Evolutionary conservation across 1,140 invertebrate species (phyloP).

Genomic region (Ruditapes philippinarum): DNA sequence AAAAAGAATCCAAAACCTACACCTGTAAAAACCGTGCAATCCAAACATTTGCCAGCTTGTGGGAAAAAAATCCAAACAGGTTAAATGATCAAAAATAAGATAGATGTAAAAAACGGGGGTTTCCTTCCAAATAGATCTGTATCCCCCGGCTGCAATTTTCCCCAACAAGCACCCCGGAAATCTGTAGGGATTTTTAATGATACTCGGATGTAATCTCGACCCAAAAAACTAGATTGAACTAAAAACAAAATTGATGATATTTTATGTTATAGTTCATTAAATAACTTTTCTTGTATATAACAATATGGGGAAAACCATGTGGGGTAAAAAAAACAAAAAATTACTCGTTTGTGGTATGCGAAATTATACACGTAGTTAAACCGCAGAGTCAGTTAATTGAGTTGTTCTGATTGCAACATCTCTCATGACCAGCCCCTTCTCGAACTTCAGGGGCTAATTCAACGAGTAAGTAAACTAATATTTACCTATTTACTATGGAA

Average conservation of each 20-base stretch:
- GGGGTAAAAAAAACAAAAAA: too few relatives aligned
- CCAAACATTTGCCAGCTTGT: slow-evolving; percentile 64
- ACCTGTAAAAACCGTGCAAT: slow-evolving; percentile 67
- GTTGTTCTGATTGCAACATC: too few relatives aligned
- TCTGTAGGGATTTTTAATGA: slow-evolving; percentile 67
- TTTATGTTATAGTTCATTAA: too few relatives aligned
- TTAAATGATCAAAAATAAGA: slow-evolving; percentile 22
- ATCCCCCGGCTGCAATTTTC: slow-evolving; percentile 33
- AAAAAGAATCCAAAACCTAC: slow-evolving; percentile 37
- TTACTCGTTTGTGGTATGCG: too few relatives aligned
- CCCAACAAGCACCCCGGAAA: slow-evolving; percentile 67
- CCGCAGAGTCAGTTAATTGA: too few relatives aligned
- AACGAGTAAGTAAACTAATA: not conserved
- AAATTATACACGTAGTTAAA: too few relatives aligned
- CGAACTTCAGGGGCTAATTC: too few relatives aligned
- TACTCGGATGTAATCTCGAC: slow-evolving; percentile 56
- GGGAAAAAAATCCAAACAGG: slow-evolving; percentile 46
- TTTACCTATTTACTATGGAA: slow-evolving; percentile 39
- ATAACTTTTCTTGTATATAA: too few relatives aligned
- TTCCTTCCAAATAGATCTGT: slow-evolving; percentile 67
- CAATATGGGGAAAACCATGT: too few relatives aligned
- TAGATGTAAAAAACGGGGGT: slow-evolving; percentile 50
- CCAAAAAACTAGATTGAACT: slow-evolving; percentile 73
- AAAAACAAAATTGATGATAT: slow-evolving; percentile 2
- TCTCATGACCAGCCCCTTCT: too few relatives aligned